Percentiles rank a stretch among this genome's conserved stretches.
Conservation (phyloP, 92 coral and sea anemone genomes). For the Umimayanthus chanpuru region DNA sequence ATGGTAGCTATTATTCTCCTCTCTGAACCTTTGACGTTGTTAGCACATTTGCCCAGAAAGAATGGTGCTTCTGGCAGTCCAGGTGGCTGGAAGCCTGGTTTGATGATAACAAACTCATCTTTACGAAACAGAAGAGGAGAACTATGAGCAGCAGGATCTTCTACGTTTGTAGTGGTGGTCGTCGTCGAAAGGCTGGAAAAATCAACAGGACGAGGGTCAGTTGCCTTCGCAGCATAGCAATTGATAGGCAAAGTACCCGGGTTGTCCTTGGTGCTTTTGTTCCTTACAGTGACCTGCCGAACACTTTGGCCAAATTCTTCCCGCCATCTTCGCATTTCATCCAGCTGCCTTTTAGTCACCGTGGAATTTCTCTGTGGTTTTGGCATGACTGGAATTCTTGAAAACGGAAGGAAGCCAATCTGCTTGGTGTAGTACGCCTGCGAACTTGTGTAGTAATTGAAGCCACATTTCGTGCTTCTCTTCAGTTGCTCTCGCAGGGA, state of each 20-base stretch:
- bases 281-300: slow-evolving; percentile 42
- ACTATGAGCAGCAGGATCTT: slow-evolving; percentile 9
- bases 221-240: slow-evolving; percentile 38
- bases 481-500: no score
- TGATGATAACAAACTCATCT: slow-evolving; percentile 18
- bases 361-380: slow-evolving; percentile 28
- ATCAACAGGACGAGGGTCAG: slow-evolving; percentile 43
- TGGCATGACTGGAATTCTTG: no score
- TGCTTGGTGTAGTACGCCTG: no score
- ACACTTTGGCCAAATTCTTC: slow-evolving; percentile 54
- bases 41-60: slow-evolving; percentile 38
- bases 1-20: slow-evolving; percentile 10
- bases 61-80: slow-evolving; percentile 30
- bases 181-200: slow-evolving; percentile 23
- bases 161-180: slow-evolving; percentile 1
- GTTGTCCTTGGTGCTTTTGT: slow-evolving; percentile 28
- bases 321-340: slow-evolving; percentile 50
- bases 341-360: slow-evolving; percentile 47
- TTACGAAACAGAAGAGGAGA: slow-evolving; percentile 17
- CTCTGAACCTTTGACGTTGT: slow-evolving; percentile 35
- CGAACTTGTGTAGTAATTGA: no score
- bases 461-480: no score
- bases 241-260: slow-evolving; percentile 41
- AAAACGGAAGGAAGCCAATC: no score
- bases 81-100: slow-evolving; percentile 42